Evolutionary conservation across 2,888 invertebrate genomes (phyloP), one percentile per base, ranked within the genome.

Genomic region (Pyrrhosoma nymphula): DNA sequence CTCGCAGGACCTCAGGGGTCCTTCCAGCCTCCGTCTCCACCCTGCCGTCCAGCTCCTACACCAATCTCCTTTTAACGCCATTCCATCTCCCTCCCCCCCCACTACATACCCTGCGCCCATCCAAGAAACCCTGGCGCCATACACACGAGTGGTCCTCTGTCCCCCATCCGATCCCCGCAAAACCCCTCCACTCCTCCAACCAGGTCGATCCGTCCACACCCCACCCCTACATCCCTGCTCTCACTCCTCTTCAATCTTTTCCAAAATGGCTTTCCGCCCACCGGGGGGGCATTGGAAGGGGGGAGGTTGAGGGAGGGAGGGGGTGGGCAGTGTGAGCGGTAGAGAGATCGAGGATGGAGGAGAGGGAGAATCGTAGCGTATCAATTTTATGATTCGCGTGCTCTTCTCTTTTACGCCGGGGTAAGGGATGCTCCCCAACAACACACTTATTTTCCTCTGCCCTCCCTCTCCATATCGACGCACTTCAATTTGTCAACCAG

Each of bases 241-340:
- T 47, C 39, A 23, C 69, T 93, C 93, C 75, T 47, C 47, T 93
- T 93, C 93, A 93, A 93, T 93, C 93, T 93, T 93, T 93, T 93
- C 69, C 93, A 93, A 93, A 69, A 93, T 93, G 93, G 93, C 69
- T 93, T 93, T 93, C 93, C 93, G 75, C 93, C 93, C 69, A 12
- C 56, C 10, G 56, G 60, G 69, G 55, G 69, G 75, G 75, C n/a
- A 69, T 93, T n/a, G 82, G 26, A 35, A 18, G 82, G 82, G 75
- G 69, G 26, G 60, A 63, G 35, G 63, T 18, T 39, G 91, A 56
- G 60, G 20, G 60, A 20, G 60, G 90, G 90, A 56, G 56, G 56
- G 30, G 56, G 56, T 26, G 56, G n/a, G n/a, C n/a, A n/a, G n/a
- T n/a, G n/a, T 47, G 47, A 8, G 47, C 47, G 8, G 47, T 47